These are phyloP conservation scores for Thamnophis elegans DNA, from an alignment of 2,797 vertebrate species.

Conservation along the genomic window DNA sequence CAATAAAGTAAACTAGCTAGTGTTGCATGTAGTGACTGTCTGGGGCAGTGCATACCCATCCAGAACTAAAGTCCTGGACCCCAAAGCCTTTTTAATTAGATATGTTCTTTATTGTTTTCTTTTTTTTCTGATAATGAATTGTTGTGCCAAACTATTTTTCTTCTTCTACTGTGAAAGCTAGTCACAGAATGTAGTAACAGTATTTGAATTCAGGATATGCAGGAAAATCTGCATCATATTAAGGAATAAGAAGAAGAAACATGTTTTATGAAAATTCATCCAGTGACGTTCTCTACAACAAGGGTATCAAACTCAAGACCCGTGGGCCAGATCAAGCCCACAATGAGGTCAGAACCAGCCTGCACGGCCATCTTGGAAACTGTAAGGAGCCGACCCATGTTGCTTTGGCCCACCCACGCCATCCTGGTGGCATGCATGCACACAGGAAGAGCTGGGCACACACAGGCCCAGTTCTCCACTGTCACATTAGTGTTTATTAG, in stretches of 20 bases:
- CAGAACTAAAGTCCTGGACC: background rate
- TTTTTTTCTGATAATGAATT: background rate
- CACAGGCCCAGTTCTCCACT: no score
- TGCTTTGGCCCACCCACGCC: no score
- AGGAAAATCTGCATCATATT: background rate
- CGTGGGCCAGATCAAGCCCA: rapidly evolving
- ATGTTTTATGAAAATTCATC: background rate
- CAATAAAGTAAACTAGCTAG: no score
- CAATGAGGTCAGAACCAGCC: no score
- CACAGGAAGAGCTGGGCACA: no score
- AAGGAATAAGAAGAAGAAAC: background rate
- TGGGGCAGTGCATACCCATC: background rate
- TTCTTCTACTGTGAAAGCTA: background rate
- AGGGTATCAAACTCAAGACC: no score
- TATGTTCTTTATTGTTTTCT: background rate
- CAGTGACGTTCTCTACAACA: background rate
- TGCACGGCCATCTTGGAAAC: rapidly evolving
- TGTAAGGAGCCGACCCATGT: no score
- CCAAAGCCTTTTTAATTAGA: background rate
- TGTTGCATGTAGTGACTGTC: background rate
- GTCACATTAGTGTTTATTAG: no score
- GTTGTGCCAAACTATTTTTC: background rate
- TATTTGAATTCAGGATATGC: background rate
- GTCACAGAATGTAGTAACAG: background rate
- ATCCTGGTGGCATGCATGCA: no score